Conservation (phyloP, 2,888 invertebrate species). For the Plagiodera versicolora region DNA sequence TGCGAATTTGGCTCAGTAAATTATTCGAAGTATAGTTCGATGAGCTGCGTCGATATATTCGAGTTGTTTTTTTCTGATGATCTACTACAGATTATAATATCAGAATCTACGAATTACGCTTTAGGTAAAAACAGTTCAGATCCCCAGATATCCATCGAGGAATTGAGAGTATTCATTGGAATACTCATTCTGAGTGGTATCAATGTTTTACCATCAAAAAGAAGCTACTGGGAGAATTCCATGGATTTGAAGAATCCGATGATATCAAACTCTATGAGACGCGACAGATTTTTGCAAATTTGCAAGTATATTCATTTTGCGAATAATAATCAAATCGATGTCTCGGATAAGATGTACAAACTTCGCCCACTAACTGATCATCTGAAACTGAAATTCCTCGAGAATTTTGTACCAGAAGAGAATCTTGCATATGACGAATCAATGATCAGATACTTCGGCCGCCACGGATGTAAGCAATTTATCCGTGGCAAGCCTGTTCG, state of each 20-base stretch:
- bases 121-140: conserved; percentile 3
- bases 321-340: conserved; percentile 20
- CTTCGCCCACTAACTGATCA: conserved; percentile 26
- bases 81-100: neutral
- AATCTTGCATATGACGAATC: conserved; percentile 16
- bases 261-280: conserved; percentile 15
- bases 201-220: conserved; percentile 12
- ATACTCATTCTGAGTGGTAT: conserved; percentile 16
- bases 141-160: neutral
- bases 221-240: conserved; percentile 17
- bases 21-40: neutral
- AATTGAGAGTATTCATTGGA: conserved; percentile 11
- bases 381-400: conserved; percentile 24
- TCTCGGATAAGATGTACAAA: conserved; percentile 25
- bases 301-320: conserved; percentile 25
- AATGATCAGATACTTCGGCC: conserved; percentile 35
- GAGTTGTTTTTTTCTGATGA: conserved; percentile 5
- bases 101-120: conserved; percentile 23
- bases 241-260: conserved; percentile 14
- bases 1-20: neutral
- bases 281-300: conserved; percentile 16
- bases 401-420: conserved; percentile 29
- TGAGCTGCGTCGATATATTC: conserved; percentile 3
- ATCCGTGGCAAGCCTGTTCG: conserved; percentile 42
- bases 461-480: conserved; percentile 42